Percentiles rank a stretch among this genome's conserved stretches.
Conservation (phyloP, 2,797 vertebrate genomes). For the Ptychobarbus kaznakovi region DNA sequence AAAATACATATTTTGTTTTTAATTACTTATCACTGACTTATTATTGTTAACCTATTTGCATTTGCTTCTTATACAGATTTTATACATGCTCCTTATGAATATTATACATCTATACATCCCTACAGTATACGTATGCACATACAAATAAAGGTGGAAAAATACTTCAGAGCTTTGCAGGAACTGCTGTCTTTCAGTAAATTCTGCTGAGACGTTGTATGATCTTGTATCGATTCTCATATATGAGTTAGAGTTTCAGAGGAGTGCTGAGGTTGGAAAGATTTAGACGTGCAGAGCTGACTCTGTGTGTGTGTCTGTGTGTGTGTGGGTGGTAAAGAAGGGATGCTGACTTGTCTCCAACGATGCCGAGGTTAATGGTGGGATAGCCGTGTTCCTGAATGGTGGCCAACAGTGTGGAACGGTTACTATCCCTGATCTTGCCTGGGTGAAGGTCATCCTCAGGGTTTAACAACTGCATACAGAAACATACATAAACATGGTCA, state of each 20-base stretch:
- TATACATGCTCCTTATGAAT: neutral
- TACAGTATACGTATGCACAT: neutral
- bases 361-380: constrained; percentile 97
- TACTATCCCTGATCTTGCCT: constrained; percentile 97
- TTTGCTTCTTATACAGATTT: neutral
- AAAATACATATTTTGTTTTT: neutral
- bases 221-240: constrained; percentile 27
- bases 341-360: constrained; percentile 96
- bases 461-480: constrained; percentile 87
- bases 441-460: constrained; percentile 97
- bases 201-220: constrained; percentile 18
- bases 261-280: neutral
- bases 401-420: constrained; percentile 96
- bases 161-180: constrained; percentile 7
- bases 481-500: constrained; percentile 1
- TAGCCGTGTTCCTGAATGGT: constrained; percentile 99
- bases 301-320: neutral
- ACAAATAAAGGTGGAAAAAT: constrained; percentile 9
- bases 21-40: neutral
- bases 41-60: neutral
- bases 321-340: neutral
- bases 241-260: constrained; percentile 19
- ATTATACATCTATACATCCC: neutral
- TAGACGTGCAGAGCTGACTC: constrained; percentile 2
- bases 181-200: constrained; percentile 19